Conservation (phyloP, 2,888 invertebrate genomes). For the Encarsia formosa region DNA sequence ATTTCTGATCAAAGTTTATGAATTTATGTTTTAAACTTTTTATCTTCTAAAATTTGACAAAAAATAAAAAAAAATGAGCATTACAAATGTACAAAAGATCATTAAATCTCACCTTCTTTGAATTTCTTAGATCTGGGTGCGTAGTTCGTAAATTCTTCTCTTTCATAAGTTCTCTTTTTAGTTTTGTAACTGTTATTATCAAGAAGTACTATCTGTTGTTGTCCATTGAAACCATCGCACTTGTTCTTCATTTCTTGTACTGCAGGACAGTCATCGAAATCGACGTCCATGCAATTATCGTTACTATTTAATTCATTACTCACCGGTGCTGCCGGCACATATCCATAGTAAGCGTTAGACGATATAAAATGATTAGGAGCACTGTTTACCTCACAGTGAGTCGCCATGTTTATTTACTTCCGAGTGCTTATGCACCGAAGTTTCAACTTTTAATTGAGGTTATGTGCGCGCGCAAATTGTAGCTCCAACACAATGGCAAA, state of each 20-base stretch:
- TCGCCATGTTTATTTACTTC: no score
- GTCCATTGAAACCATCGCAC: no score
- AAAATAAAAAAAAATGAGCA: no score
- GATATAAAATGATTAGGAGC: conserved; percentile 38
- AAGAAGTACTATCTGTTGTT: neutral
- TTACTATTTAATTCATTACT: conserved; percentile 4
- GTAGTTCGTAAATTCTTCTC: conserved; percentile 9
- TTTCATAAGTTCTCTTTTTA: neutral
- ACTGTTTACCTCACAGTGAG: no score
- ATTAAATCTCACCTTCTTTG: conserved; percentile 17
- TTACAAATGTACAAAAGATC: neutral
- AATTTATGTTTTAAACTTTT: neutral
- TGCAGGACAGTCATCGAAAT: neutral
- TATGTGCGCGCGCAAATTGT: no score
- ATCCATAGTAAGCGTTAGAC: conserved; percentile 44
- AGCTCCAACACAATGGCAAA: no score
- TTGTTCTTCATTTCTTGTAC: neutral
- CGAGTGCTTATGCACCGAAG: no score
- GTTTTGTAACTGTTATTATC: neutral
- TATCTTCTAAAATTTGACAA: neutral
- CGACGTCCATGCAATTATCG: conserved; percentile 4
- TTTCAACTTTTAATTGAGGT: no score
- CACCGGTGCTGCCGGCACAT: conserved; percentile 32
- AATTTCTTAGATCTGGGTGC: conserved; percentile 15
- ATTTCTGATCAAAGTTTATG: no score